These are phyloP conservation scores for Ceramica pisi DNA, from an alignment of 2,888 invertebrate genomes.

Conservation along the genomic window DNA sequence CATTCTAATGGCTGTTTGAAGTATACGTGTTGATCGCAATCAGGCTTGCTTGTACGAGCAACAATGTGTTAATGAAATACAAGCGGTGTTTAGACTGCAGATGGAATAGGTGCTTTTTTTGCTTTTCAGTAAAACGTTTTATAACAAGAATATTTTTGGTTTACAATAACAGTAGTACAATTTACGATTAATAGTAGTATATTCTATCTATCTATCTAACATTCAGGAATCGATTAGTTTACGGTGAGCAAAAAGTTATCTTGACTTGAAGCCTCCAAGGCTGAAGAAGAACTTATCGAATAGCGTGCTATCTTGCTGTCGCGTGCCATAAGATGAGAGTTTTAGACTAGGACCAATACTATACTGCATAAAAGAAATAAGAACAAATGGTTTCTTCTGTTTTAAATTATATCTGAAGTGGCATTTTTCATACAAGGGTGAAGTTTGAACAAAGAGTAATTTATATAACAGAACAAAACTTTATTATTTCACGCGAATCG, in stretches of 20 bases:
- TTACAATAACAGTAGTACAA: no score
- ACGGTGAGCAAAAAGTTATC: conserved; percentile 14
- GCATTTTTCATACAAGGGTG: background rate
- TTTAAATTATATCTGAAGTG: background rate
- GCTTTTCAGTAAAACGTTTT: background rate
- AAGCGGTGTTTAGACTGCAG: background rate
- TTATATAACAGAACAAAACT: background rate
- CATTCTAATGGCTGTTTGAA: conserved; percentile 36
- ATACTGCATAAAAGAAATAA: background rate
- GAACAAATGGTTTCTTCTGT: background rate
- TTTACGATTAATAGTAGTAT: no score
- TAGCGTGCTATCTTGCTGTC: conserved; percentile 41
- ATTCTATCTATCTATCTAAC: background rate
- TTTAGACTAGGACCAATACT: conserved; percentile 10
- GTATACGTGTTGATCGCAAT: conserved; percentile 36
- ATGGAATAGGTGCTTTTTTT: background rate
- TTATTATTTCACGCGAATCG: conserved; percentile 27
- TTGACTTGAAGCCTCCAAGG: conserved; percentile 18
- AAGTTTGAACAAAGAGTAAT: background rate
- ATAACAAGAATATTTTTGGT: background rate
- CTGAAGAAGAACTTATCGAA: conserved; percentile 25
- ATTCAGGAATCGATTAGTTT: background rate
- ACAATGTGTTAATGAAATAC: conserved; percentile 18
- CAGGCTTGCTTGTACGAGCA: conserved; percentile 13
- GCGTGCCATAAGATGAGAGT: conserved; percentile 16